Evolutionary conservation across 2,797 vertebrate species (phyloP), one percentile per base, ranked within the genome.

Genomic region (Malurus splendens): DNA sequence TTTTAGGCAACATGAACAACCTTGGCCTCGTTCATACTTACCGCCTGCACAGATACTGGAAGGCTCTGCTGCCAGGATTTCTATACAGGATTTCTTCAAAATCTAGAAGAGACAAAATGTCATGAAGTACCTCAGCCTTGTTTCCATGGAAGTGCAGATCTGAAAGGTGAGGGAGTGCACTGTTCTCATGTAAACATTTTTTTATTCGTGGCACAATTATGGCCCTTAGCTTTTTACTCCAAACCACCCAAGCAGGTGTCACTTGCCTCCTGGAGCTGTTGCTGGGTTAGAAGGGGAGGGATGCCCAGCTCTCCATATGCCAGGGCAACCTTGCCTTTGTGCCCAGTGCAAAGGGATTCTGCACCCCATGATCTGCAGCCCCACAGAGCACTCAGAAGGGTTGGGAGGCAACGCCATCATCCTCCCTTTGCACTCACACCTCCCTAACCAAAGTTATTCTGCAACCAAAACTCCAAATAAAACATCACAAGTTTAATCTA

Each of bases 1-100:
- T 38, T 75, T 48, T 6, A 39, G 75, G 57, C 41, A 56, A 45
- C 9, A 5, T 0, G 3, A 47, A 36, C 38, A 18, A 3, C 17
- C 5, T 0, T 10, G 56, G 39, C 18, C 39, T 80, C 15, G 2
- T 48, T 74, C 87, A 16, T 16, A 93, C 97, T 97, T 94, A 99
- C 99, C 99, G 97, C 99, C 99, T 90, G 99, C 99, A 95, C 99
- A 99, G 94, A 99, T 99, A 67, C 98, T 99, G 57, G 99, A 99
- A 14, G 99, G 99, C 60, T 99, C 99, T 16, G 98, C 99, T 9
- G 99, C 99, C 93, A 99, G 97, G 94, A 99, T 99, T 97, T 99
- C 99, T 12, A 99, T 99, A 45, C 99, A 99, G 41, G 99, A 99
- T 90, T 98, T 99, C 97, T 98, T 99, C 82, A 99, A 94, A 94